Evolutionary conservation across 30 jellyfish, hydroid and myxozoan genomes (phyloP), one percentile per base, ranked within the genome.

Genomic region (Sanderia malayensis): DNA sequence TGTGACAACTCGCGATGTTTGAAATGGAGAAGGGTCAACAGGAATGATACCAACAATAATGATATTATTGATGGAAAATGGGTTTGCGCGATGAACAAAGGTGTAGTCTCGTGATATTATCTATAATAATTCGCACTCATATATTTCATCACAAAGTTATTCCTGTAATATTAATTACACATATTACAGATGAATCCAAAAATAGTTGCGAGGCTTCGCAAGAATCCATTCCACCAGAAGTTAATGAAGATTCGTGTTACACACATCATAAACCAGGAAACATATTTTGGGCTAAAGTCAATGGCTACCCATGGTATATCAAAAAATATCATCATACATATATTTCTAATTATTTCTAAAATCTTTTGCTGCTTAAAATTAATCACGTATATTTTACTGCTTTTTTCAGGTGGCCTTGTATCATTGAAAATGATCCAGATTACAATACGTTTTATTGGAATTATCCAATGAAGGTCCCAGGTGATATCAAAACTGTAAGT

Each of bases 251-350:
- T 13, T 31, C 82, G 2, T 44, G 84, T 74, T 62, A 79, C 76
- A 61, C 89, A 1, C 60, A 52, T 20, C 87, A 71, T 52, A 32
- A 11, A 26, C 88, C 96, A 1, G 98, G 98, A 1, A 52, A 61
- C 65, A 58, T 92, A 2, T 74, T 92, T 0, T 81, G 95, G 88
- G 98, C 95, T 4, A 92, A 92, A 65, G 65, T 92, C 57, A 70
- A 92, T 10, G 98, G 98, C n/a, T 92, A 92, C 30, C 98, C 98
- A 46, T 92, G 98, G 98, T 92, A 80, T n/a, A 81, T 24, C 23
- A 23, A 13, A 0, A n/a, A n/a, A n/a, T n/a, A n/a, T n/a, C n/a
- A n/a, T n/a, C n/a, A n/a, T n/a, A n/a, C 4, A 27, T 44, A 53
- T 9, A 21, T 31, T 28, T 67, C 28, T 31, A 23, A 9, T 20